Conservation (phyloP, 1,140 invertebrate species). For the Pollicipes pollicipes region DNA sequence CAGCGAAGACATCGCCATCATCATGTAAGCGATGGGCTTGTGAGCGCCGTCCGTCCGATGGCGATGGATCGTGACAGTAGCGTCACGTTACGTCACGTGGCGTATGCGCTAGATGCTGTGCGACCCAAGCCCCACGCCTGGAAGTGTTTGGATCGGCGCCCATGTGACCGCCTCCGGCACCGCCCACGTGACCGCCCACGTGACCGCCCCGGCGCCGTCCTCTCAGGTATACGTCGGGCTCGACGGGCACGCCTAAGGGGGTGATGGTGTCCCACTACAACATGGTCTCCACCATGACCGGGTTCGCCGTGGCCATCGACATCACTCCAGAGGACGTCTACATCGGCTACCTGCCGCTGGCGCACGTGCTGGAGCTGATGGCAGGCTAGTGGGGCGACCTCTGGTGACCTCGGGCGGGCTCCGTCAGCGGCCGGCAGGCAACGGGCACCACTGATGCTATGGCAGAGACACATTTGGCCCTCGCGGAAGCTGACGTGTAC, state of each 20-base stretch:
- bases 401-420: too few relatives aligned
- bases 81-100: too few relatives aligned
- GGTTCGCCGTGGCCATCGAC: constrained; percentile 60
- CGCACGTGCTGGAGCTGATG: constrained; percentile 90
- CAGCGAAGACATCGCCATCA: constrained; percentile 63
- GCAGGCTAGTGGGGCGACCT: too few relatives aligned
- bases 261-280: constrained; percentile 63
- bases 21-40: constrained; percentile 40
- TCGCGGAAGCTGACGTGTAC: too few relatives aligned
- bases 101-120: too few relatives aligned
- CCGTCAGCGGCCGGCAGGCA: constrained; percentile 15
- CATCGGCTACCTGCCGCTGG: constrained; percentile 87
- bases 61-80: too few relatives aligned
- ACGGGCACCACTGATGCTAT: too few relatives aligned
- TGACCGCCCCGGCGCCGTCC: background rate
- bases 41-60: too few relatives aligned
- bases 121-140: too few relatives aligned
- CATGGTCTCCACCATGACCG: constrained; percentile 68
- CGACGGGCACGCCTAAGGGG: constrained; percentile 49
- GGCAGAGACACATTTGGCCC: too few relatives aligned
- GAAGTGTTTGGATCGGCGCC: too few relatives aligned
- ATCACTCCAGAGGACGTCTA: constrained; percentile 58
- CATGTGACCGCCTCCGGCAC: background rate
- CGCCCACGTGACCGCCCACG: too few relatives aligned
- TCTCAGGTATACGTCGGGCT: constrained; percentile 65